Evolutionary conservation across 2,888 invertebrate genomes (phyloP), one percentile per base, ranked within the genome.

Genomic region (Thelaira solivaga): DNA sequence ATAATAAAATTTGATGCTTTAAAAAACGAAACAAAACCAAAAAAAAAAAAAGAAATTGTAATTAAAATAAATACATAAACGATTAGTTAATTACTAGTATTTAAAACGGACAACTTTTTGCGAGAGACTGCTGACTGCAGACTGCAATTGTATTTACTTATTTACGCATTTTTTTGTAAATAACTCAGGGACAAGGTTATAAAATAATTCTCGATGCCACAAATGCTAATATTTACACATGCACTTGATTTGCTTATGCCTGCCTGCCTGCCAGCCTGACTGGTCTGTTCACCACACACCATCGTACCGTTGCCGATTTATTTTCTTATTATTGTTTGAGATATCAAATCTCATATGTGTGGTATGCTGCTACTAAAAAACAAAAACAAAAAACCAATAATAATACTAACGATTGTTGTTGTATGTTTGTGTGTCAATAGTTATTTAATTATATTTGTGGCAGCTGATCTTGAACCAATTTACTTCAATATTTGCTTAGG

Each of bases 381-480:
- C n/a, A n/a, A 34, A 41, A 65, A 13, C 57, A 24, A 16, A 55
- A 45, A 20, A 39, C 34, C 8, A 22, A 2, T 1, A 18, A 36
- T 43, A n/a, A n/a, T n/a, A n/a, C n/a, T n/a, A n/a, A n/a, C n/a
- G n/a, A n/a, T n/a, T n/a, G n/a, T 71, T 47, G 16, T 24, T 47
- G 26, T 20, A 22, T 59, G 36, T 55, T 34, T 55, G 24, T 47
- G 31, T 61, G 51, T 69, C 59, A 61, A 69, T 49, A 69, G 47
- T 59, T 69, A 59, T 49, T 69, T 65, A 65, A 65, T 65, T 73
- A 43, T 74, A 59, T 57, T 36, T 45, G 61, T 75, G 36, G 77
- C 55, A 53, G 49, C 78, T 74, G 78, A 78, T 78, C 78, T 78
- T 78, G 78, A 78, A 69, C 78, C 62, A 78, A 78, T 77, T 77